Evolutionary conservation across 2,113 vertebrate species (phyloP).

Genomic region (Myanophis thanlyinensis): DNA sequence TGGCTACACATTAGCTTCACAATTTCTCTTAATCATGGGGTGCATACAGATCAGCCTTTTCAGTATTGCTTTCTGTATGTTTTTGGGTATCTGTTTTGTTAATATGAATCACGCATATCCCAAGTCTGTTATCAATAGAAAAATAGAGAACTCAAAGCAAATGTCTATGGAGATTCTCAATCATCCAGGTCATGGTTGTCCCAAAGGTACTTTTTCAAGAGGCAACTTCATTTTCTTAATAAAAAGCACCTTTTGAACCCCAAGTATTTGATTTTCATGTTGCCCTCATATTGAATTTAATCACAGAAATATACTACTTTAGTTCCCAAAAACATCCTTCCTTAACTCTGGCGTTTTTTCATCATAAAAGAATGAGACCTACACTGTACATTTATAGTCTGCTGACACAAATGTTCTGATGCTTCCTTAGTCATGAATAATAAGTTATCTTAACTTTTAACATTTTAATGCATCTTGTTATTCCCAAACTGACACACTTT

Average conservation of each 20-base stretch:
- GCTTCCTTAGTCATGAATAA: background rate
- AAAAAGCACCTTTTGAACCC: no score
- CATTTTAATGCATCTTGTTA: background rate
- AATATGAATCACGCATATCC: background rate
- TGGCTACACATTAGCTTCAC: constrained; percentile 19
- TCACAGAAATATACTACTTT: background rate
- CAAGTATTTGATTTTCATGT: background rate
- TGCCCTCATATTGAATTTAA: background rate
- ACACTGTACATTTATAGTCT: background rate
- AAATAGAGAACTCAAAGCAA: background rate
- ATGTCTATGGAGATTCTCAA: no score
- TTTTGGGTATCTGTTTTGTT: background rate
- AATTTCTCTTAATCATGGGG: constrained; percentile 1
- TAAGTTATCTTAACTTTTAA: background rate
- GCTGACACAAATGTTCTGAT: background rate
- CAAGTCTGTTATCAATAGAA: background rate
- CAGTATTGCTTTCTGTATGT: constrained; percentile 24
- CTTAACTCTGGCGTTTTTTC: background rate
- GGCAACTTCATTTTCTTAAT: no score
- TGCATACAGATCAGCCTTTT: constrained; percentile 35
- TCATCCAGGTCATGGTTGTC: no score
- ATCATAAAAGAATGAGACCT: background rate
- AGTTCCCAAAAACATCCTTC: background rate
- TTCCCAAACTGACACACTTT: background rate
- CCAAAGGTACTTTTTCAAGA: no score